These are phyloP conservation scores for Gymnoscopelus braueri DNA, from an alignment of 2,797 vertebrate species.

Conservation along the genomic window DNA sequence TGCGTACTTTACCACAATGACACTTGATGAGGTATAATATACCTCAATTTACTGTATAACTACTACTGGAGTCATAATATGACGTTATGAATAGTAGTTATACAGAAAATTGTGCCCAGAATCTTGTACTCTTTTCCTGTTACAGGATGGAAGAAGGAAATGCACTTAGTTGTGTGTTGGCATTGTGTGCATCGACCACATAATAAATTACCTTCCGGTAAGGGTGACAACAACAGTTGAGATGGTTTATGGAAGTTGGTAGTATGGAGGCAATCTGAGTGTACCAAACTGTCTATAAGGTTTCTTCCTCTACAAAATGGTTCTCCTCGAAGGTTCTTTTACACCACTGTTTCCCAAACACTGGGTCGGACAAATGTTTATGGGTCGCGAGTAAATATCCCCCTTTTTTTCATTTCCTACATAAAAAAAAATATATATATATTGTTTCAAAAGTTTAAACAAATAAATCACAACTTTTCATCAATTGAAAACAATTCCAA, in stretches of 20 bases:
- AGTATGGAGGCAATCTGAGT: neutral
- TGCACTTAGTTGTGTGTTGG: slow-evolving; percentile 1
- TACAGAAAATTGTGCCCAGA: neutral
- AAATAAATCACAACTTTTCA: neutral
- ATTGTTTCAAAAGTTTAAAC: too few species aligned
- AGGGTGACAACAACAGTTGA: neutral
- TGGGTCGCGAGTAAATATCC: too few species aligned
- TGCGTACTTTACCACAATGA: neutral
- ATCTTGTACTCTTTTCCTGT: neutral
- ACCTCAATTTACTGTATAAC: too few species aligned
- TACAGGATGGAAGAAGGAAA: neutral
- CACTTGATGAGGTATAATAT: neutral
- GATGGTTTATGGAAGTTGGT: neutral
- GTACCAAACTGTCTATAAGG: neutral
- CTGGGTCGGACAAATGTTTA: too few species aligned
- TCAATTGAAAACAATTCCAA: too few species aligned
- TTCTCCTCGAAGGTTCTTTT: neutral
- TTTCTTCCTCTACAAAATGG: neutral
- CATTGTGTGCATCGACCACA: neutral
- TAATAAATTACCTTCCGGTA: neutral
- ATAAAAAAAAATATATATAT: too few species aligned
- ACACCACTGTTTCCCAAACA: too few species aligned
- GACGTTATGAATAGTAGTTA: neutral
- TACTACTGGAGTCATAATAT: too few species aligned
- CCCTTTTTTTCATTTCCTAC: too few species aligned